Base-by-base conservation (phyloP, 1,140 invertebrate species). In the Drosophila rufa region DNA sequence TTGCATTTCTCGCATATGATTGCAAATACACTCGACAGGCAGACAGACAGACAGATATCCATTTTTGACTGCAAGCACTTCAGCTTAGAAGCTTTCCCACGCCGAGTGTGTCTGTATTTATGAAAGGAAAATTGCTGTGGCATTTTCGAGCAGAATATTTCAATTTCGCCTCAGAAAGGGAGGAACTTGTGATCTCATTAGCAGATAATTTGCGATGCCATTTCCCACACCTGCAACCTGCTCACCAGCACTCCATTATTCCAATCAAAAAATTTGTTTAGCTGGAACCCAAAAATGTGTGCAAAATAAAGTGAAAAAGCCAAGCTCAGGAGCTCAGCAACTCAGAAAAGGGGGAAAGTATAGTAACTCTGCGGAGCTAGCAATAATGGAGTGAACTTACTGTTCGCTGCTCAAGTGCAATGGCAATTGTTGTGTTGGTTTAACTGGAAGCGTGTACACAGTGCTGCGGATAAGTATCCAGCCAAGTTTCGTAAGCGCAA, bases 331-430 rank as follows among this genome's bases (percentile, higher is more conserved):
- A 25, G 22, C 22, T 25, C 22, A 25, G 22, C 3, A 25, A 4
- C 22, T 25, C 22, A 4, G 22, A 45, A 59, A 40, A 61, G 22
- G 12, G 22, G 9, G 8, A 30, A 30, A 30, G 51, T 17, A 4
- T 8, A 38, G 38, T 25, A 53, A 51, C 50, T 56, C 40, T 25
- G 46, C 19, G n/a, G 38, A 77, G 75, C 27, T 69, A 17, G 73
- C 74, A 79, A 87, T 89, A 87, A 89, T 84, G 80, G 83, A 90
- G 85, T 89, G 83, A 89, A 83, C 85, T 89, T 40, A 55, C 62
- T 86, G 83, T 82, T 81, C 61, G 73, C 75, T 67, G 79, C 84
- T 89, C 80, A 75, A 89, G 85, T 89, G 84, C 84, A 89, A 89
- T 84, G 78, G 77, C 84, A 90, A 89, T 81, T 89, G 84, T 89